Base-by-base conservation (phyloP, 2,797 vertebrate genomes). In the Danio albolineatus region DNA sequence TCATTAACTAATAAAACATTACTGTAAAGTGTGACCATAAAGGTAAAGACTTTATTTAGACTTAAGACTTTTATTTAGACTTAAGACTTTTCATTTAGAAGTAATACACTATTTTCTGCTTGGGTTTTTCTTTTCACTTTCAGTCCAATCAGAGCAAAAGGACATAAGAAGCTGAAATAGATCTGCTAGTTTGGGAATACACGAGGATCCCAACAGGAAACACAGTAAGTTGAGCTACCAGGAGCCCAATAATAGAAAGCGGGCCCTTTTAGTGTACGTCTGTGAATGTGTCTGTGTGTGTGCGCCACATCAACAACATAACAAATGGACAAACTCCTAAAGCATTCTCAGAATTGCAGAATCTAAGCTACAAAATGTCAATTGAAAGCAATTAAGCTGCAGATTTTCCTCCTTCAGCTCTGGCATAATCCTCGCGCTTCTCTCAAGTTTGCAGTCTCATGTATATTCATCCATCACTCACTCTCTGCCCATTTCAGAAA, bases 111-210 rank as follows among this genome's bases (percentile, higher is more conserved):
- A 28, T 28, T 28, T 28, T 28, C 28, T 28, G 1, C 28, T 28
- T 28, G 28, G 28, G 28, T 28, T 28, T 1, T 28, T 28, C 28
- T 1, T 28, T 28, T 28, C 3, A 28, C 28, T 28, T 28, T 83
- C 83, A 36, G 62, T 57, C 16, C 60, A 67, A 73, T 89, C 87
- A 89, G 82, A 90, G 73, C 53, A 87, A 87, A 83, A 72, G 13
- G 57, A 36, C 53, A 78, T 36, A 38, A 57, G 51, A 59, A 49
- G 46, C 60, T 88, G 78, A 86, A 91, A 90, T 87, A 62, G 83
- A 89, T 89, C 86, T 80, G 83, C 83, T 82, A 71, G 53, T 83
- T 78, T 70, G 21, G 78, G 71, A 60, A 64, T 57, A 54, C 41
- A 72, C 57, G 46, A 54, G 46, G 46, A 65, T 53, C 62, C 57